A percentile compares a stretch with the other conserved stretches of the same genome.
Evolutionary conservation across 2,888 invertebrate species (phyloP).

Genomic region (Tenthredo amoena): DNA sequence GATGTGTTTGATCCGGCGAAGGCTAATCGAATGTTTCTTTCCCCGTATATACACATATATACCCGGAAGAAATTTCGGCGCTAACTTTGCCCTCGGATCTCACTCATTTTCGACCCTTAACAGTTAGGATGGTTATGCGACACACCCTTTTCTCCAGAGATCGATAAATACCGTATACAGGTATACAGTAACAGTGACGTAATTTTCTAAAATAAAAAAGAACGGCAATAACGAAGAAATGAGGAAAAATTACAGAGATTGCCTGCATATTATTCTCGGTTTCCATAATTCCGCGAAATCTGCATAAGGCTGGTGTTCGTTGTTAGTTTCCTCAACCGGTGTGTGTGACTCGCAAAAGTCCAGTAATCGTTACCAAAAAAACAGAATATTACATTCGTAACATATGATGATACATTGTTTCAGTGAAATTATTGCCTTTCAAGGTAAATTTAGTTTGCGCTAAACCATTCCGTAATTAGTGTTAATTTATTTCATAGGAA

Average conservation of each 20-base stretch:
- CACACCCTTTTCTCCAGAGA: background rate
- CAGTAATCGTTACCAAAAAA: background rate
- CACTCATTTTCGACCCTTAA: background rate
- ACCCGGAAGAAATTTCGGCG: background rate
- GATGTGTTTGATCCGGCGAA: slow-evolving; percentile 7
- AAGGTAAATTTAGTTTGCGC: background rate
- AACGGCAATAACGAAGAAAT: background rate
- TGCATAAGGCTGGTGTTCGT: background rate
- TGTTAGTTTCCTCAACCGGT: background rate
- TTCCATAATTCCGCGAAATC: background rate
- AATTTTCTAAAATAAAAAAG: background rate
- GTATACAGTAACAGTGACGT: background rate
- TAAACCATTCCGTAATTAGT: background rate
- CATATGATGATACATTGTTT: background rate
- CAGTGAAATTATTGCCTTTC: background rate
- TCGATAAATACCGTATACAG: background rate
- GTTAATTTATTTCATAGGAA: background rate
- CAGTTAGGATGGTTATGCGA: background rate
- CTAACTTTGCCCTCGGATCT: background rate
- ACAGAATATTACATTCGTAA: background rate
- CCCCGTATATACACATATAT: background rate
- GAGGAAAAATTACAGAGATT: background rate
- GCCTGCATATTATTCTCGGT: background rate
- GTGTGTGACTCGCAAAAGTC: background rate
- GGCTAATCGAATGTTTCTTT: background rate